Evolutionary conservation across 2,888 invertebrate species (phyloP).

Genomic region (Stenodema calcarata): DNA sequence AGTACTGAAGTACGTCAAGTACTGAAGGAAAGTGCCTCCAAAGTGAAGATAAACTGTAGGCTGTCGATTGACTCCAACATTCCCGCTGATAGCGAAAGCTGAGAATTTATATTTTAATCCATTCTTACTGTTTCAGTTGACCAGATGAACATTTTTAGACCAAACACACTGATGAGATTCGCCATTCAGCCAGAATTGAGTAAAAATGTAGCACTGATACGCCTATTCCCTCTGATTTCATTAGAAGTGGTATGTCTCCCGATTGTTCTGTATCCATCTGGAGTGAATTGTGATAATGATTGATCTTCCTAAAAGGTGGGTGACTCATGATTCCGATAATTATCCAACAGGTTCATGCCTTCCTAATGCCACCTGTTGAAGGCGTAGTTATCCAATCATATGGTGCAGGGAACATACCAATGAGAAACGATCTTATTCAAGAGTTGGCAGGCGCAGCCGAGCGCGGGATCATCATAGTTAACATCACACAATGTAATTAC

Average conservation of each 20-base stretch:
- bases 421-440: slow-evolving; percentile 77
- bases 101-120: background rate
- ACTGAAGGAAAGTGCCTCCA: too few species aligned
- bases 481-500: slow-evolving; percentile 87
- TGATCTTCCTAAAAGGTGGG: too few species aligned
- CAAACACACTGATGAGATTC: slow-evolving; percentile 71
- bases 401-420: slow-evolving; percentile 92
- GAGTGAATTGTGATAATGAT: too few species aligned
- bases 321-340: background rate
- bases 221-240: slow-evolving; percentile 92
- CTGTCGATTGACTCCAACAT: too few species aligned
- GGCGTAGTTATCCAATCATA: slow-evolving; percentile 91
- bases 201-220: slow-evolving; percentile 82
- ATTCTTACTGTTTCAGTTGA: slow-evolving; percentile 64
- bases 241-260: slow-evolving; percentile 68
- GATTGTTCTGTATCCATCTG: too few species aligned
- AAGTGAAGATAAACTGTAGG: too few species aligned
- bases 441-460: slow-evolving; percentile 74
- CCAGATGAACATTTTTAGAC: slow-evolving; percentile 70
- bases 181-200: slow-evolving; percentile 76
- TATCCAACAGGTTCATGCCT: slow-evolving; percentile 66
- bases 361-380: slow-evolving; percentile 76
- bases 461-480: slow-evolving; percentile 84
- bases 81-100: too few species aligned
- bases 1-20: too few species aligned